A percentile compares a stretch with the other conserved stretches of the same genome.
phyloP scores from a whole-genome alignment of 2,797 vertebrate species.

The Fringilla coelebs region DNA sequence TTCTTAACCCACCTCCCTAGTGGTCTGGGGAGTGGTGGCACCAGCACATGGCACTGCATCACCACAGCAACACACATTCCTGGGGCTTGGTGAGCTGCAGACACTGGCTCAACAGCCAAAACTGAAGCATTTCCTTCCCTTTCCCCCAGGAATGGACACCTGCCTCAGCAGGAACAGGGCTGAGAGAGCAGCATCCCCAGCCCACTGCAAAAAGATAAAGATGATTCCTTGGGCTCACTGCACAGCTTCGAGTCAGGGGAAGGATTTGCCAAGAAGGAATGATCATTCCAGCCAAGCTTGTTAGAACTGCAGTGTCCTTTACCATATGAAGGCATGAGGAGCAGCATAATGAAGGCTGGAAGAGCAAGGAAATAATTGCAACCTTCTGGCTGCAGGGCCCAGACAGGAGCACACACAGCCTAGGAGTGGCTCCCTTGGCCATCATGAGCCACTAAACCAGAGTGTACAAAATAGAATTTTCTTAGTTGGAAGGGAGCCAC shows the following conservation, averaged over 20 bases:
- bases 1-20: background rate
- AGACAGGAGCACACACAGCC: background rate
- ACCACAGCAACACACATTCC: background rate
- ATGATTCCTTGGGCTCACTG: background rate
- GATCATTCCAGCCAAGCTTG: background rate
- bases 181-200: background rate
- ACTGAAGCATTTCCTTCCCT: background rate
- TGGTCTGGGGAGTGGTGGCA: background rate
- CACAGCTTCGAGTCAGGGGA: background rate
- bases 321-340: slow-evolving; percentile 10
- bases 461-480: background rate
- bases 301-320: background rate
- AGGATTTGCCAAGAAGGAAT: background rate
- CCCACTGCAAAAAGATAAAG: background rate
- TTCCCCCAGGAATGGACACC: background rate
- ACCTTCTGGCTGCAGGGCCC: background rate
- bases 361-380: slow-evolving; percentile 10
- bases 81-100: background rate
- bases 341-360: background rate
- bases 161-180: background rate
- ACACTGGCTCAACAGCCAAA: background rate
- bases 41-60: background rate
- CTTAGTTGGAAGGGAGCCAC: background rate
- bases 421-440: background rate
- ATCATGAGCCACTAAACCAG: background rate